Conservation (phyloP, 2,113 vertebrate genomes). For the Pomatostomus ruficeps region DNA sequence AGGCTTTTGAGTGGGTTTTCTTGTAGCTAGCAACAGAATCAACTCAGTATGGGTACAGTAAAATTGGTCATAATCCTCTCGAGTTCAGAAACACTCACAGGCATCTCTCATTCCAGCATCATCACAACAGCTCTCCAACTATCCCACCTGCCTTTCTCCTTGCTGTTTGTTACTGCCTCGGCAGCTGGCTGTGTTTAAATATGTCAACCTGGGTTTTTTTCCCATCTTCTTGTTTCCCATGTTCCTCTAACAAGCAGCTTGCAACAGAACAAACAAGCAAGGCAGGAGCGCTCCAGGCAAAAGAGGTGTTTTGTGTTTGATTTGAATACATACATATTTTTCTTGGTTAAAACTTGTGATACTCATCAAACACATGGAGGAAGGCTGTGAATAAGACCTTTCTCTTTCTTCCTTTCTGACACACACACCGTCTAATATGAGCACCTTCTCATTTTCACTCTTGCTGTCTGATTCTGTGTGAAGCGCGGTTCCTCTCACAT, state of each 20-base stretch:
- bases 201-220: background rate
- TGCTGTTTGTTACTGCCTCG: background rate
- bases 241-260: slow-evolving; percentile 48
- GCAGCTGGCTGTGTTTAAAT: slow-evolving; percentile 24
- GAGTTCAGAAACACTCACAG: background rate
- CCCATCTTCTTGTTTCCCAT: slow-evolving; percentile 11
- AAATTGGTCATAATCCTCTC: background rate
- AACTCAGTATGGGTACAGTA: background rate
- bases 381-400: slow-evolving; percentile 34
- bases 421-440: fast-evolving
- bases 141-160: background rate
- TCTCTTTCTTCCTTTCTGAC: slow-evolving; percentile 12
- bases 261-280: slow-evolving; percentile 54
- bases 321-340: slow-evolving; percentile 66
- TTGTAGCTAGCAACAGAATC: background rate
- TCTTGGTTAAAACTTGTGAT: slow-evolving; percentile 54
- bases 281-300: slow-evolving; percentile 29
- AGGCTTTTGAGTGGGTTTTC: background rate
- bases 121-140: background rate
- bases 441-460: slow-evolving; percentile 38
- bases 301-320: slow-evolving; percentile 51
- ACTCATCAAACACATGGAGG: slow-evolving; percentile 37
- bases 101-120: background rate
- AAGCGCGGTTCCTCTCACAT: background rate
- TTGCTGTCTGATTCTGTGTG: background rate